Evolutionary conservation across 2,888 invertebrate genomes (phyloP).

Genomic region (Habroteleia sp.): DNA sequence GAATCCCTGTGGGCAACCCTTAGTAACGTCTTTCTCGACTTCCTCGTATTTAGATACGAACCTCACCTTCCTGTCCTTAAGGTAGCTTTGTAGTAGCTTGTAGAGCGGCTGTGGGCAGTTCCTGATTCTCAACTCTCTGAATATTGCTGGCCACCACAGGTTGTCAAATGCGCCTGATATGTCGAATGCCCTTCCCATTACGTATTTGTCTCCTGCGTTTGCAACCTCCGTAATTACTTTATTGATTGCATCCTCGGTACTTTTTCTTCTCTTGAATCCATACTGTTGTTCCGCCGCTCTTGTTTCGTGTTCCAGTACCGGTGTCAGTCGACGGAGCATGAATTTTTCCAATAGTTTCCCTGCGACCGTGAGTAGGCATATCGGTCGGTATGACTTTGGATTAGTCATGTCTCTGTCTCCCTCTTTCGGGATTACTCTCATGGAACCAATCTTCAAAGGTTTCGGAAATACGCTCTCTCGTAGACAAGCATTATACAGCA

Average conservation of each 20-base stretch:
- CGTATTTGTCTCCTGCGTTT: slow-evolving; percentile 7
- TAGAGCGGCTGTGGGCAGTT: slow-evolving; percentile 23
- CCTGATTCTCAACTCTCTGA: slow-evolving; percentile 16
- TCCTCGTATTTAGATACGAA: neutral
- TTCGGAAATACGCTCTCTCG: slow-evolving; percentile 19
- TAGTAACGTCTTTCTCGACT: neutral
- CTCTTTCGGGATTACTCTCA: neutral
- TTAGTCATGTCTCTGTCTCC: slow-evolving; percentile 21
- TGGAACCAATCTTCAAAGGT: slow-evolving; percentile 22
- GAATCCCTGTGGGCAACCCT: slow-evolving; percentile 35
- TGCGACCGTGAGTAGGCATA: slow-evolving; percentile 44
- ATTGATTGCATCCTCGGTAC: slow-evolving; percentile 36
- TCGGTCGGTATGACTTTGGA: slow-evolving; percentile 44
- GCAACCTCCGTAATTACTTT: neutral
- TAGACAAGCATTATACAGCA: slow-evolving; percentile 19
- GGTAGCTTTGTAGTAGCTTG: slow-evolving; percentile 6
- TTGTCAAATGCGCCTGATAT: slow-evolving; percentile 42
- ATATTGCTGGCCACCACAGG: slow-evolving; percentile 27
- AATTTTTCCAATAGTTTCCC: slow-evolving; percentile 48
- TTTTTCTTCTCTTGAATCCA: slow-evolving; percentile 3
- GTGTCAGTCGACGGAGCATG: too few relatives aligned
- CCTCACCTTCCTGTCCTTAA: slow-evolving; percentile 9
- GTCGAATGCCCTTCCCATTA: slow-evolving; percentile 17
- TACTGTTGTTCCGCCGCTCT: slow-evolving; percentile 6
- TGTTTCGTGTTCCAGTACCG: neutral